These are phyloP conservation scores for Halcyon chelicuti DNA, from an alignment of 2,797 vertebrate genomes.

Conservation along the genomic window DNA sequence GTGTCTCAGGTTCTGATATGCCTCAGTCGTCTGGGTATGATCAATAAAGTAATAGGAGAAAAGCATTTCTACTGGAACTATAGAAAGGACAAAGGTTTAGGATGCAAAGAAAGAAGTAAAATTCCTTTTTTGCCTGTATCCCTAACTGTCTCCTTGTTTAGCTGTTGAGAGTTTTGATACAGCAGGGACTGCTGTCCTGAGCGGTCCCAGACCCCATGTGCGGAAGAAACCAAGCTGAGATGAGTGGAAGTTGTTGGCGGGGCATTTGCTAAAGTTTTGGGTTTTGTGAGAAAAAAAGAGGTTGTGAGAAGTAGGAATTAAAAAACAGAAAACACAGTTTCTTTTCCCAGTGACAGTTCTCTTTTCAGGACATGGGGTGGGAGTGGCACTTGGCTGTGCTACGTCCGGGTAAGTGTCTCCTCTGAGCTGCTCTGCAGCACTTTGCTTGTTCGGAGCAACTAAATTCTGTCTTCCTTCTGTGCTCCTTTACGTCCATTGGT, in stretches of 20 bases:
- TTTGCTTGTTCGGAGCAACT: not conserved
- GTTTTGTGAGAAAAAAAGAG: not conserved
- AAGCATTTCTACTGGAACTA: not conserved
- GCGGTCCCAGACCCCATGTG: rapidly evolving
- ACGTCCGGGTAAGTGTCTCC: not conserved
- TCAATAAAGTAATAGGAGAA: not conserved
- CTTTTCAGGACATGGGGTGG: not conserved
- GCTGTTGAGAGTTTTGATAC: not conserved
- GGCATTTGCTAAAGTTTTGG: not conserved
- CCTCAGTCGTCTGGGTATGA: not conserved
- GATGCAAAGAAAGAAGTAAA: not conserved
- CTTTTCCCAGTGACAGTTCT: conserved; percentile 37
- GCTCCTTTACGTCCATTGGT: not conserved
- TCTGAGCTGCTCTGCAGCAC: not conserved
- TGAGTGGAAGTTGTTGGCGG: not conserved
- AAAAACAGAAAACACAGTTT: not conserved
- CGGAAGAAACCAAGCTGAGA: conserved; percentile 28
- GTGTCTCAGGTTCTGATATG: not conserved
- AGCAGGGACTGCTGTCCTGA: not conserved
- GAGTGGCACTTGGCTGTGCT: not conserved
- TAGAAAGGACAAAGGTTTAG: not conserved
- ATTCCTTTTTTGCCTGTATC: not conserved
- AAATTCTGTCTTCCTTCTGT: not conserved
- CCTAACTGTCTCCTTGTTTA: not conserved
- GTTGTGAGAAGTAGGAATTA: not conserved